Evolutionary conservation across 2,797 vertebrate genomes (phyloP), one percentile per base, ranked within the genome.

Genomic region (Crocidura indochinensis): DNA sequence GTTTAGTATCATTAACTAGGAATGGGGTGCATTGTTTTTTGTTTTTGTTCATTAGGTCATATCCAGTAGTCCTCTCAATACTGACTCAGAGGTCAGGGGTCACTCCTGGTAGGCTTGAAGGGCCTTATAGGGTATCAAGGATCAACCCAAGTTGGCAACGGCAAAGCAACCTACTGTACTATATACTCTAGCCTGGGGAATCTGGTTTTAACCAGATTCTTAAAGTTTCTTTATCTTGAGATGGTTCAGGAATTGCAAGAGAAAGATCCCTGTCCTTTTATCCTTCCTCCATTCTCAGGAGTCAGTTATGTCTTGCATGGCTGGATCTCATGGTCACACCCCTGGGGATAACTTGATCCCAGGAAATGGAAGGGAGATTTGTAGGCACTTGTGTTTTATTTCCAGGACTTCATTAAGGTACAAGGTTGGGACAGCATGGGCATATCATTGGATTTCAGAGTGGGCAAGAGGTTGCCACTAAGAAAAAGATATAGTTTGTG

Each of bases 221-320:
- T 51, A 69, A 85, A 91, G 80, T 29, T 88, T 27, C 56, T 92
- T 88, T 91, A 51, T 67, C 47, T 68, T 29, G 82, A 87, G 73
- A 72, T 71, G 44, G 17, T 24, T 27, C 56, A 79, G 49, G 12
- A 47, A 20, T 19, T 38, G 60, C 15, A 22, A 88, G 71, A 83
- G 72, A 49, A 49, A 9, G 8, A 64, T 64, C 84, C 65, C 38
- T 26, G 44, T 74, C 8, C n/a, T 60, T 68, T 84, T 60, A 14
- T 38, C 38, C 47, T 29, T 31, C 51, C 17, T 84, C 20, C 24
- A 83, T 24, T 8, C 10, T 44, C 24, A 38, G 49, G 64, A 53
- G 5, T 3, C 27, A 17, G 56, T 77, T 81, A 31, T 56, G 83
- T 53, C 71, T 6, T 56, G 53, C 53, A 56, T 17, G 31, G 20